phyloP scores from a whole-genome alignment of 64 coral and sea anemone genomes.

The Montipora cactus region DNA sequence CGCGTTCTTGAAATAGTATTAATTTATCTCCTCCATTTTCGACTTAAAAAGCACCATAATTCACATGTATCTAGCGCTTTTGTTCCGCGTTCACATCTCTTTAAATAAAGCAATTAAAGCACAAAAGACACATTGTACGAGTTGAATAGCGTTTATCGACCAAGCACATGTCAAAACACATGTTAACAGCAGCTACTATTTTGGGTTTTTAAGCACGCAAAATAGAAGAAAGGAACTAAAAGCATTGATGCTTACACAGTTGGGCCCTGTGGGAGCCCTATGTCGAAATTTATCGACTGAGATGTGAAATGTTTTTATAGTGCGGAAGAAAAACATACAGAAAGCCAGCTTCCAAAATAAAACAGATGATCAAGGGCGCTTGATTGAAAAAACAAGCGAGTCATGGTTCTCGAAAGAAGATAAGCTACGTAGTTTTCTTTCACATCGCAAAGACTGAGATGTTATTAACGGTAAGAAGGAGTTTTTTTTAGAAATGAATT shows the following conservation, averaged over 20 bases:
- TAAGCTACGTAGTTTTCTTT: background rate
- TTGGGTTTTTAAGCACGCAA: conserved; percentile 88
- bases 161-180: conserved; percentile 99
- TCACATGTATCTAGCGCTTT: conserved; percentile 94
- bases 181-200: conserved; percentile 99
- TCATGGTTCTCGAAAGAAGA: background rate
- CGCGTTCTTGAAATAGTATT: conserved; percentile 68
- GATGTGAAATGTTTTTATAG: conserved; percentile 49
- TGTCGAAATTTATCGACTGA: conserved; percentile 58
- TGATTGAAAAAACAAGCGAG: conserved; percentile 38
- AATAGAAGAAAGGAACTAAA: conserved; percentile 75
- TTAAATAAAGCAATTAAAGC: conserved; percentile 99
- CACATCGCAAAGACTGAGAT: background rate
- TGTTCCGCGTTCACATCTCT: conserved; percentile 88
- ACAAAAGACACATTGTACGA: conserved; percentile 97
- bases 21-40: conserved; percentile 91
- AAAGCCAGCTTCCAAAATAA: conserved; percentile 54
- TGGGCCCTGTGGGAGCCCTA: conserved; percentile 53
- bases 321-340: conserved; percentile 56
- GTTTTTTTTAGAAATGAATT: background rate
- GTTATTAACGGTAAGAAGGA: background rate
- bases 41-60: conserved; percentile 93
- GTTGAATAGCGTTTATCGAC: conserved; percentile 97
- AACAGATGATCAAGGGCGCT: conserved; percentile 7
- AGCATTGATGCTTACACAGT: conserved; percentile 79